phyloP scores from a whole-genome alignment of 2,888 invertebrate species.

The Parnassius mnemosyne region DNA sequence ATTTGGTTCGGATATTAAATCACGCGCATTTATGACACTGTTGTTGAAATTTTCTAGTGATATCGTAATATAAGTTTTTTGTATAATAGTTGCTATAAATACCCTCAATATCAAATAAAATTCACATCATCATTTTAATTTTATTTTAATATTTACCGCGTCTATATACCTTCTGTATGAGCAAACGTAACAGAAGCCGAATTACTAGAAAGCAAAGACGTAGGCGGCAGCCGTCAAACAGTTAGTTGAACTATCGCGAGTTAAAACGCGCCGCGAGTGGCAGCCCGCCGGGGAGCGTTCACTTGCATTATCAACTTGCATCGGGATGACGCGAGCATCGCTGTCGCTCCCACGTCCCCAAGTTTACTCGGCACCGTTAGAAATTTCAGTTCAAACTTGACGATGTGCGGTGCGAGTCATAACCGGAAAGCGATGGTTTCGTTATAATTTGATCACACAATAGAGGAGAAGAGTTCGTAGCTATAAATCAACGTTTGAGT shows the following conservation, averaged over 20 bases:
- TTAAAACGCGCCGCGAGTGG: constrained; percentile 12
- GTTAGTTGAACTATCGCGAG: constrained; percentile 21
- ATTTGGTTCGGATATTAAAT: too few species aligned
- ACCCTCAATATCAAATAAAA: too few species aligned
- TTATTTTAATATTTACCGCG: not conserved
- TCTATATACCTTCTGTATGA: not conserved
- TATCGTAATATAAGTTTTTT: too few species aligned
- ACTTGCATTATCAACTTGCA: constrained; percentile 69
- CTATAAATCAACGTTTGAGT: too few species aligned
- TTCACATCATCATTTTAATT: not conserved
- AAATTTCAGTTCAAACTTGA: constrained; percentile 76
- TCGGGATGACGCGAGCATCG: constrained; percentile 70
- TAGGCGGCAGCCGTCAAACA: constrained; percentile 16
- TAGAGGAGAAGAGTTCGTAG: too few species aligned
- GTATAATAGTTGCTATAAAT: too few species aligned
- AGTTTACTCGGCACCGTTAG: constrained; percentile 72
- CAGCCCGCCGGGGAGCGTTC: constrained; percentile 40
- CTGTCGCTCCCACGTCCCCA: constrained; percentile 74
- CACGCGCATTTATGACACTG: too few species aligned
- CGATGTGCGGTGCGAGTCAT: constrained; percentile 41
- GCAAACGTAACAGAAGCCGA: constrained; percentile 1
- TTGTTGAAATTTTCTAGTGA: too few species aligned
- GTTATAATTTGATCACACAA: too few species aligned
- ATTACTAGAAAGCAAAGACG: constrained; percentile 8
- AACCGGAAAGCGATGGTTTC: constrained; percentile 18